Percentiles rank a stretch among this genome's conserved stretches.
Evolutionary conservation across 2,797 vertebrate species (phyloP).

Genomic region (Hydrolagus colliei): DNA sequence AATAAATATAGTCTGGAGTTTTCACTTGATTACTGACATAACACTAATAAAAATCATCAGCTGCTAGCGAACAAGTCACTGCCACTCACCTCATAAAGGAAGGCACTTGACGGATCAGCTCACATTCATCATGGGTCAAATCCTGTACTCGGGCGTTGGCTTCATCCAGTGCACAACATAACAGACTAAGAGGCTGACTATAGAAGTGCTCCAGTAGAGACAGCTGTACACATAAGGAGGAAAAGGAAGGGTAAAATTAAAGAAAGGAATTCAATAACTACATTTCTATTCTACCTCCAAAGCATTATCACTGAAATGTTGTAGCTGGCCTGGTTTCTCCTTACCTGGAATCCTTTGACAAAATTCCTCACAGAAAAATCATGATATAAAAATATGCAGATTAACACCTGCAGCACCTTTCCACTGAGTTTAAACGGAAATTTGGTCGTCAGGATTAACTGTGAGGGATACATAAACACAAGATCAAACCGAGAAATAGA

Average conservation of each 20-base stretch:
- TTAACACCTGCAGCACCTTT: constrained; percentile 81
- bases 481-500: not conserved
- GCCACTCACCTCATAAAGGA: constrained; percentile 79
- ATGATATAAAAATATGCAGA: constrained; percentile 88
- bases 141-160: constrained; percentile 52
- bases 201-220: constrained; percentile 85
- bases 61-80: not conserved
- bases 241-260: not conserved
- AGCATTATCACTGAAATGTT: not conserved
- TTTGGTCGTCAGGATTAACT: constrained; percentile 74
- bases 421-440: constrained; percentile 83
- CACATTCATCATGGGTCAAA: constrained; percentile 67
- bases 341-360: constrained; percentile 91
- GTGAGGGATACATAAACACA: constrained; percentile 38
- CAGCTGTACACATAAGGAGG: constrained; percentile 58
- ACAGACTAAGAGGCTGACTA: constrained; percentile 77
- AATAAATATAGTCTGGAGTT: not conserved
- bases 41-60: not conserved
- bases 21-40: not conserved
- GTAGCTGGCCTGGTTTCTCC: constrained; percentile 9
- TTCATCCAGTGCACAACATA: constrained; percentile 72
- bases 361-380: constrained; percentile 95
- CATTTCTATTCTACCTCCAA: not conserved
- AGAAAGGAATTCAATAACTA: not conserved
- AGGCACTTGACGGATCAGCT: constrained; percentile 73